A percentile compares a stretch with the other conserved stretches of the same genome.
Evolutionary conservation across 2,888 invertebrate species (phyloP).

Genomic region (Athalia circularis): DNA sequence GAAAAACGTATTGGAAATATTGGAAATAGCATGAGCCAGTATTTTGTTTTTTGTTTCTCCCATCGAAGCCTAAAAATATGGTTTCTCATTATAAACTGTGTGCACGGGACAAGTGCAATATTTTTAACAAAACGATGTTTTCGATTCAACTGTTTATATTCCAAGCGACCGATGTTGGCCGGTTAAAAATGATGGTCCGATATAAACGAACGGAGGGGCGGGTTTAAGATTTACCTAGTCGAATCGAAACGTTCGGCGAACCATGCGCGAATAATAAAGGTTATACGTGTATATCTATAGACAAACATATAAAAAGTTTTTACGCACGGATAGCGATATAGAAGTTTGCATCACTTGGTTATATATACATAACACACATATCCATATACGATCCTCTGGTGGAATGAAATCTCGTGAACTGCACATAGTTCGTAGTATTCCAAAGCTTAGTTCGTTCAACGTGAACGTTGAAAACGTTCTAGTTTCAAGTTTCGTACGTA

Average conservation of each 20-base stretch:
- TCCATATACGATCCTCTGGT: background rate
- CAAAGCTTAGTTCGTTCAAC: no score
- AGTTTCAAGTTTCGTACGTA: no score
- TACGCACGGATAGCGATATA: conserved; percentile 9
- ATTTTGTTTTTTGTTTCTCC: no score
- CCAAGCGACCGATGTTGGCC: conserved; percentile 20
- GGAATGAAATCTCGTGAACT: conserved; percentile 17
- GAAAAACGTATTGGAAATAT: no score
- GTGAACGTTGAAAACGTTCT: no score
- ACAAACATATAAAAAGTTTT: conserved; percentile 32
- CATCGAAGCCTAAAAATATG: conserved; percentile 10
- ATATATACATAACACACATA: no score
- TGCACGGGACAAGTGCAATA: background rate
- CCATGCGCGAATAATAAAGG: no score
- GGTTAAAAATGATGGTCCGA: conserved; percentile 15
- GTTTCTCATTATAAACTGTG: background rate
- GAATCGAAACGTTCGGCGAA: conserved; percentile 22
- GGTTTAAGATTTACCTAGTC: conserved; percentile 20
- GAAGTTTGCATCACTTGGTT: no score
- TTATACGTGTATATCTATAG: background rate
- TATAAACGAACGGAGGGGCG: background rate
- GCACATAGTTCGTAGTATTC: no score
- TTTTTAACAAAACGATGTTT: conserved; percentile 16
- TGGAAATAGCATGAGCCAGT: no score
- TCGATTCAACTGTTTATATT: conserved; percentile 29